Conservation (phyloP, 2,888 invertebrate genomes). For the Lobophora halterata region DNA sequence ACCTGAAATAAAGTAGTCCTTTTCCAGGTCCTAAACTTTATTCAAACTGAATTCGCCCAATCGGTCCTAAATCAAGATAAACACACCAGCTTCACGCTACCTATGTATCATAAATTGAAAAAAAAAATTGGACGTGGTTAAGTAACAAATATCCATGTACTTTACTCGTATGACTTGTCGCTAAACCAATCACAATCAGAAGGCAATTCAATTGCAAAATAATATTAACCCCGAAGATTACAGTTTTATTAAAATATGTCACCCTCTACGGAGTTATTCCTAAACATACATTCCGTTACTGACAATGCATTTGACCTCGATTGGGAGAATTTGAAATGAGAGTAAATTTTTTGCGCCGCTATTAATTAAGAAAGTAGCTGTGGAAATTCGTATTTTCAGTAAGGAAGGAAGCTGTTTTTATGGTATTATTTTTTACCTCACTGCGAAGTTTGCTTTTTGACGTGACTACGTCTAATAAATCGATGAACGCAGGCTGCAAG, state of each 20-base stretch:
- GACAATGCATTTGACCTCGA: constrained; percentile 39
- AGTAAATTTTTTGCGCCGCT: constrained; percentile 1
- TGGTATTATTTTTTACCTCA: constrained; percentile 1
- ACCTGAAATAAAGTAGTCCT: too few relatives aligned
- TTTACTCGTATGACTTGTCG: too few relatives aligned
- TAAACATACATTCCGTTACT: constrained; percentile 34
- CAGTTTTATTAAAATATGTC: constrained; percentile 46
- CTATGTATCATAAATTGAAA: too few relatives aligned
- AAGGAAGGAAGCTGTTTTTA: neutral
- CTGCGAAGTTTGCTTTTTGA: too few relatives aligned
- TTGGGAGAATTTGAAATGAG: constrained; percentile 29
- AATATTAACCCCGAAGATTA: constrained; percentile 10
- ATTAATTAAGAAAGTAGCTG: constrained; percentile 13
- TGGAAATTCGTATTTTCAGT: too few relatives aligned
- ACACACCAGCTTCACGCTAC: too few relatives aligned
- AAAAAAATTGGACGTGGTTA: constrained; percentile 3
- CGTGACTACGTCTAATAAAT: too few relatives aligned
- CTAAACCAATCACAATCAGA: constrained; percentile 7
- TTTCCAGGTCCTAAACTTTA: too few relatives aligned
- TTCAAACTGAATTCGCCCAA: too few relatives aligned
- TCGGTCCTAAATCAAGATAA: too few relatives aligned
- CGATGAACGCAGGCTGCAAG: too few relatives aligned
- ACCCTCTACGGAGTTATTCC: constrained; percentile 40
- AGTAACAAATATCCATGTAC: neutral
- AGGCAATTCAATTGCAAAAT: constrained; percentile 7